A percentile compares a stretch with the other conserved stretches of the same genome.
Evolutionary conservation across 2,888 invertebrate species (phyloP).

Genomic region (Gryllus longicercus): DNA sequence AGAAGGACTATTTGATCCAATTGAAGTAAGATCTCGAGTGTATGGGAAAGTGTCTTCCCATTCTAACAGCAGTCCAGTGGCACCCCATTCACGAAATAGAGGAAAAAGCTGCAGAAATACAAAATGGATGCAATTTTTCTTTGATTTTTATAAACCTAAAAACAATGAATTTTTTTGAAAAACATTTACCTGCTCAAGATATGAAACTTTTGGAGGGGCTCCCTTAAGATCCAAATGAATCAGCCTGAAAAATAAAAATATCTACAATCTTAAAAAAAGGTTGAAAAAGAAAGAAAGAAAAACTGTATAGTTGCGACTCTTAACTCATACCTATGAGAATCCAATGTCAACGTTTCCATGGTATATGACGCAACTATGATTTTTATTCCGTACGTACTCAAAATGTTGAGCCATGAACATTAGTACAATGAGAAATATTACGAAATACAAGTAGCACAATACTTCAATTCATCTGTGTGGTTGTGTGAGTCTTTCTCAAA

Average conservation of each 20-base stretch:
- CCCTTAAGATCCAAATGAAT: constrained; percentile 75
- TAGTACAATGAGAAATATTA: too few species aligned
- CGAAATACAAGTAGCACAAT: too few species aligned
- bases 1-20: constrained; percentile 53
- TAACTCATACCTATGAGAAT: constrained; percentile 50
- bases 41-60: constrained; percentile 92
- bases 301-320: background rate
- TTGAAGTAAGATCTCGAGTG: constrained; percentile 56
- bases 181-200: constrained; percentile 53
- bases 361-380: background rate
- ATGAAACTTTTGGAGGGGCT: constrained; percentile 62
- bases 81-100: constrained; percentile 63
- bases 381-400: background rate
- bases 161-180: background rate
- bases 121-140: background rate
- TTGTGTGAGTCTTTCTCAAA: too few species aligned
- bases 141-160: background rate
- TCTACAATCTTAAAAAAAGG: background rate
- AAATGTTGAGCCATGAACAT: too few species aligned
- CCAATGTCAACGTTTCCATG: constrained; percentile 51
- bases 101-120: constrained; percentile 54
- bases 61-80: constrained; percentile 77
- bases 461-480: too few species aligned
- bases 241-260: constrained; percentile 46
- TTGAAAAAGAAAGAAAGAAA: background rate